These are phyloP conservation scores for Aplochiton taeniatus DNA, from an alignment of 2,797 vertebrate genomes.

Conservation along the genomic window DNA sequence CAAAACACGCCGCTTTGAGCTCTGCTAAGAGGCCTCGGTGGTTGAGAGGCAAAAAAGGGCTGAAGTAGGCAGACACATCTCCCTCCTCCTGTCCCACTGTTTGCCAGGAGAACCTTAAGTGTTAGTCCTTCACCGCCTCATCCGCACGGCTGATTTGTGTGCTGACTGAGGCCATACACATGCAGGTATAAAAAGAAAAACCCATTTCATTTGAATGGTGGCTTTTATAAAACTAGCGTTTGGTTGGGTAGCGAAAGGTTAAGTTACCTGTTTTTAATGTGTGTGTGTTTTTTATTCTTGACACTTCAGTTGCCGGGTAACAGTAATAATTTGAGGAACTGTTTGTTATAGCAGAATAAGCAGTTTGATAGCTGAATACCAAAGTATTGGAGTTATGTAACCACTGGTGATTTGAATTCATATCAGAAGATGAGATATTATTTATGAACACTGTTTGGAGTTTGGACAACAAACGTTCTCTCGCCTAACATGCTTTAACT, in stretches of 20 bases:
- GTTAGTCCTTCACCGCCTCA: conserved; percentile 40
- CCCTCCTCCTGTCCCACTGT: conserved; percentile 23
- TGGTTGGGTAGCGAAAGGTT: conserved; percentile 7
- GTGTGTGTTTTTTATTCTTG: too few species aligned
- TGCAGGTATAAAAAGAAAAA: conserved; percentile 40
- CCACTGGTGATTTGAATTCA: too few species aligned
- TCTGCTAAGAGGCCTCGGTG: conserved; percentile 25
- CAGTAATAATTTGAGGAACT: too few species aligned
- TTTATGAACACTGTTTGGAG: too few species aligned
- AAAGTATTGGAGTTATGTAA: too few species aligned
- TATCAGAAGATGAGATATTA: too few species aligned
- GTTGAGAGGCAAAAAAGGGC: conserved; percentile 39
- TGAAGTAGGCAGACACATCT: conserved; percentile 21
- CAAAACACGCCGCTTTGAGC: conserved; percentile 49
- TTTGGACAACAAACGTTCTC: too few species aligned
- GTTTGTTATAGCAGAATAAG: too few species aligned
- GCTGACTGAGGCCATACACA: conserved; percentile 21
- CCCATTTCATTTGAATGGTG: conserved; percentile 39
- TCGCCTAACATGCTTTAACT: too few species aligned
- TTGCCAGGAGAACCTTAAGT: conserved; percentile 41
- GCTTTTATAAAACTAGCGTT: conserved; percentile 30
- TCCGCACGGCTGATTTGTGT: conserved; percentile 34
- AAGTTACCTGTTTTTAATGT: conserved; percentile 4
- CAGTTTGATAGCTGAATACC: too few species aligned
- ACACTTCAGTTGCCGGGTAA: not conserved